These are phyloP conservation scores for Cyprinodon diabolis DNA, from an alignment of 2,797 vertebrate genomes.

Conservation along the genomic window DNA sequence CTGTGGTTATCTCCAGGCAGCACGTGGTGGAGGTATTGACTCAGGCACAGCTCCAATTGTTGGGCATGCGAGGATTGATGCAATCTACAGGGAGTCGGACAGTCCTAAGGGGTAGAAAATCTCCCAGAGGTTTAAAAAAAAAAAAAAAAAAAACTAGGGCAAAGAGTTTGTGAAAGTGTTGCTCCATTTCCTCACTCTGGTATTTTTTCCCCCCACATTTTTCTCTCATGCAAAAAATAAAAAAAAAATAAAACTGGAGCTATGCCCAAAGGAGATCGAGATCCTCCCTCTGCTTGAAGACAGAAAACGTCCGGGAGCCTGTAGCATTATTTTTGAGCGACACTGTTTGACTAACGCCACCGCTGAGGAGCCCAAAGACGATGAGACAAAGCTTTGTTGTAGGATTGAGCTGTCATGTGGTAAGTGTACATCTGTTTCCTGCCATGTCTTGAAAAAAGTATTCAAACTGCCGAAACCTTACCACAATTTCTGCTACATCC, in stretches of 20 bases:
- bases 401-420: constrained; percentile 53
- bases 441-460: constrained; percentile 2
- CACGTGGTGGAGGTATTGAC: constrained; percentile 67
- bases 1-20: constrained; percentile 62
- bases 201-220: constrained; percentile 26
- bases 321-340: constrained; percentile 46
- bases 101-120: constrained; percentile 63
- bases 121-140: constrained; percentile 59
- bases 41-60: constrained; percentile 53
- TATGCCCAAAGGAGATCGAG: constrained; percentile 50
- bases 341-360: constrained; percentile 50
- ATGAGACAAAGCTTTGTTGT: constrained; percentile 32
- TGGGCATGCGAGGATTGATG: constrained; percentile 67
- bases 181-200: constrained; percentile 38
- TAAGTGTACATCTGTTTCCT: constrained; percentile 17
- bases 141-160: constrained; percentile 61
- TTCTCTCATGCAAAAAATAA: constrained; percentile 15
- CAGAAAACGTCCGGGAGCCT: constrained; percentile 34
- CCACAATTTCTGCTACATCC: background rate
- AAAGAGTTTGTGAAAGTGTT: constrained; percentile 46
- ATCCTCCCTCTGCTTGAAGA: constrained; percentile 51
- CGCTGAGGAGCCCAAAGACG: constrained; percentile 33
- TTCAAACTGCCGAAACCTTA: background rate
- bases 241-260: constrained; percentile 25
- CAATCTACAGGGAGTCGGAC: constrained; percentile 66